A percentile compares a stretch with the other conserved stretches of the same genome.
These are phyloP conservation scores for Lamprotornis superbus DNA, from an alignment of 2,113 vertebrate species.

Conservation along the genomic window DNA sequence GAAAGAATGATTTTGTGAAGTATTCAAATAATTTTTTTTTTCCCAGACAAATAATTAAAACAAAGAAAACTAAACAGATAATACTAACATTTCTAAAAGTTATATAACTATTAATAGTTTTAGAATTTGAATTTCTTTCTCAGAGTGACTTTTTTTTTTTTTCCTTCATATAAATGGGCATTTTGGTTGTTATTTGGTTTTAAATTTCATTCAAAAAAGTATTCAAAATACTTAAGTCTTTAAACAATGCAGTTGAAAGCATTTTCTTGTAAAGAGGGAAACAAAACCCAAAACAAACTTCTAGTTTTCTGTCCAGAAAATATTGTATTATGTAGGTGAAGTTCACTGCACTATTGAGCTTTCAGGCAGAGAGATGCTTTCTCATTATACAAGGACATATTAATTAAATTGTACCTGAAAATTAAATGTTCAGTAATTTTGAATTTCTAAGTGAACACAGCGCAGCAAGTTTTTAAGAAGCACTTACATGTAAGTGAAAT, in stretches of 20 bases:
- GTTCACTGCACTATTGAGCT: neutral
- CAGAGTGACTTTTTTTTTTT: neutral
- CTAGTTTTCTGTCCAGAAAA: neutral
- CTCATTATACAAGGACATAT: neutral
- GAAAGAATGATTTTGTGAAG: neutral
- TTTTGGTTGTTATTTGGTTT: neutral
- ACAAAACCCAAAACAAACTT: rapidly evolving
- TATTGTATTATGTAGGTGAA: rapidly evolving
- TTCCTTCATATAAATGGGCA: neutral
- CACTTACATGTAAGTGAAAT: neutral
- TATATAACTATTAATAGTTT: neutral
- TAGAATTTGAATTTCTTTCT: neutral
- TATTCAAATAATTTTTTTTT: neutral
- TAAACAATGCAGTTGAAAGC: neutral
- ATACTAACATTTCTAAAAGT: neutral
- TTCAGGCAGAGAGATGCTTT: neutral
- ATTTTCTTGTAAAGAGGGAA: neutral
- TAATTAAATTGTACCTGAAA: neutral
- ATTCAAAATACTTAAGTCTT: no score
- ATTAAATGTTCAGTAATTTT: neutral
- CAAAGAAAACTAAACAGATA: neutral
- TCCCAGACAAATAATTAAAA: rapidly evolving
- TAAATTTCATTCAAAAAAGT: neutral
- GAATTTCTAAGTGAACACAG: neutral
- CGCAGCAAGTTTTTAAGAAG: neutral